Evolutionary conservation across 1,140 invertebrate species (phyloP).

Genomic region (silkworm (Bombyx mori)): DNA sequence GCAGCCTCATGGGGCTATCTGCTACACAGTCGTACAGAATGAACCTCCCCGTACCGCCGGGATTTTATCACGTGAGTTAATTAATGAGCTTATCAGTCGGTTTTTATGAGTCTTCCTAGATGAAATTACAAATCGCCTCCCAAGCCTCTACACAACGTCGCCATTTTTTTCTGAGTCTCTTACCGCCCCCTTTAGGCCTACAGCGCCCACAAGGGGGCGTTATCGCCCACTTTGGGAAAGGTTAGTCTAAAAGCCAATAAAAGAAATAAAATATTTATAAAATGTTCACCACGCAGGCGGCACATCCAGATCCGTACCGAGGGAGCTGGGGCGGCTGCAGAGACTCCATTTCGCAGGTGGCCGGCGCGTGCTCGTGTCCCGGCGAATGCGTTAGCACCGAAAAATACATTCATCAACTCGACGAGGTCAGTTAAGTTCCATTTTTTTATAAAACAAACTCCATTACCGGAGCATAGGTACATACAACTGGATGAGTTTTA

Average conservation of each 20-base stretch:
- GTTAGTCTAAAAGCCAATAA: too few relatives aligned
- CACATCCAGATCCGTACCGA: constrained; percentile 83
- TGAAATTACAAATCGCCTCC: too few relatives aligned
- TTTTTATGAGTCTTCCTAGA: too few relatives aligned
- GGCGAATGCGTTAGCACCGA: neutral
- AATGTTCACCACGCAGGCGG: constrained; percentile 1
- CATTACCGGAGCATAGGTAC: too few relatives aligned
- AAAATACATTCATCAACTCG: neutral
- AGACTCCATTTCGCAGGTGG: constrained; percentile 78
- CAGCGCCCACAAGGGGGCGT: too few relatives aligned
- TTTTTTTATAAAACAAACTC: constrained; percentile 39
- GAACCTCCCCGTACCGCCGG: constrained; percentile 80
- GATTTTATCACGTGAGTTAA: constrained; percentile 84
- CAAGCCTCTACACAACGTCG: too few relatives aligned
- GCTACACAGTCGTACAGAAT: constrained; percentile 86
- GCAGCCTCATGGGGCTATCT: constrained; percentile 86
- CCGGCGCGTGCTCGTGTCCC: neutral
- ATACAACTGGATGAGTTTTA: too few relatives aligned
- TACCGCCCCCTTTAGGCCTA: too few relatives aligned
- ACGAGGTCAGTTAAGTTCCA: constrained; percentile 74
- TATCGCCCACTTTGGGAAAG: too few relatives aligned
- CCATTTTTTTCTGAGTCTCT: too few relatives aligned
- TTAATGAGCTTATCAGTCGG: too few relatives aligned
- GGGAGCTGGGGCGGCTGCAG: constrained; percentile 95
- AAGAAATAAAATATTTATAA: too few relatives aligned